phyloP scores from a whole-genome alignment of 1,140 invertebrate species.

The Formica selysi region DNA sequence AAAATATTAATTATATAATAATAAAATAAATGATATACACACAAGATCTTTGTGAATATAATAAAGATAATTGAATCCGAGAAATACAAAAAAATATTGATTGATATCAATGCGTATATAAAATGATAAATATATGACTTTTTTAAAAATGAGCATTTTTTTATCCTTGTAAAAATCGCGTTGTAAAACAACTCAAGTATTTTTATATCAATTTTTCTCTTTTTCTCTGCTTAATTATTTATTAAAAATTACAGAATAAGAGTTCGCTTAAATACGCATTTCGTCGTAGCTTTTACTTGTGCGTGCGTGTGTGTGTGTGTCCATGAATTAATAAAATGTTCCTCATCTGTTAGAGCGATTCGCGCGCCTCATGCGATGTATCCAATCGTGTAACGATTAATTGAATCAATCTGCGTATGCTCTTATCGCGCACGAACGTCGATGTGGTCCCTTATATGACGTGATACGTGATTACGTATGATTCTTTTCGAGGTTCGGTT shows the following conservation, averaged over 20 bases:
- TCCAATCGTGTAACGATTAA: background rate
- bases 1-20: background rate
- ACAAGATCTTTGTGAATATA: background rate
- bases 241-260: slow-evolving; percentile 6
- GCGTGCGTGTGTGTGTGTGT: no score
- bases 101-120: background rate
- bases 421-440: slow-evolving; percentile 52
- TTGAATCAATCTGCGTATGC: slow-evolving; percentile 14
- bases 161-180: background rate
- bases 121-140: background rate
- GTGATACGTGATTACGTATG: slow-evolving; percentile 18
- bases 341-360: background rate
- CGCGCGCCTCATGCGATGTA: slow-evolving; percentile 11
- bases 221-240: background rate
- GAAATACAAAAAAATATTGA: background rate
- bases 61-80: background rate
- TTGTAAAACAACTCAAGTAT: background rate
- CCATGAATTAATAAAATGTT: slow-evolving; percentile 28
- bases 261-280: background rate
- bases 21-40: background rate
- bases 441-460: background rate
- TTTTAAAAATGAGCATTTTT: background rate
- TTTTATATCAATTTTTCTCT: background rate
- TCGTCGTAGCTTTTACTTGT: background rate
- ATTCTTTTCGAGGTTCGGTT: slow-evolving; percentile 38